Conservation (phyloP, 2,113 vertebrate genomes). For the Cnemophilus loriae region DNA sequence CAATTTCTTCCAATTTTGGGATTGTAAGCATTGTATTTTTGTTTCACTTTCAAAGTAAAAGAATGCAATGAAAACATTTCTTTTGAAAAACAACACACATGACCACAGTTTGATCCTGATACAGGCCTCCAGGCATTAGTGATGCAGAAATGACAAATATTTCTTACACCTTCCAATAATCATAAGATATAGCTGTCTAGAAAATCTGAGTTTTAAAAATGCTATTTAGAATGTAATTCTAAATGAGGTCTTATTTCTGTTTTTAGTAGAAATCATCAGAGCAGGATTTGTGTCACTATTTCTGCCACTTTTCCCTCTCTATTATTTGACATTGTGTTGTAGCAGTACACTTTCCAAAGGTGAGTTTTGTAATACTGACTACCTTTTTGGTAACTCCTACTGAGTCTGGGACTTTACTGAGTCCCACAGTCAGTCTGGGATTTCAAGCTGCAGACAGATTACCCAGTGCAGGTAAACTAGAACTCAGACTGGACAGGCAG, state of each 20-base stretch:
- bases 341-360: background rate
- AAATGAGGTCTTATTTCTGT: background rate
- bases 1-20: background rate
- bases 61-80: conserved; percentile 2
- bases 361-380: background rate
- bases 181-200: background rate
- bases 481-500: background rate
- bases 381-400: background rate
- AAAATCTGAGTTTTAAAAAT: conserved; percentile 16
- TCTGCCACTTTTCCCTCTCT: background rate
- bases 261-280: background rate
- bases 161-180: background rate
- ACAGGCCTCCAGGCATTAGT: background rate
- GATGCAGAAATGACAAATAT: background rate
- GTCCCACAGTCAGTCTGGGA: background rate
- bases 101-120: background rate
- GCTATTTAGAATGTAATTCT: background rate
- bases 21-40: background rate
- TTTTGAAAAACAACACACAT: background rate
- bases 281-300: background rate
- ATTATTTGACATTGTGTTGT: background rate
- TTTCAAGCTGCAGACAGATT: background rate
- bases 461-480: background rate
- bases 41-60: conserved; percentile 25
- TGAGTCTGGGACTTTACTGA: background rate